Evolutionary conservation across 2,797 vertebrate species (phyloP).

Genomic region (Rhincodon typus): DNA sequence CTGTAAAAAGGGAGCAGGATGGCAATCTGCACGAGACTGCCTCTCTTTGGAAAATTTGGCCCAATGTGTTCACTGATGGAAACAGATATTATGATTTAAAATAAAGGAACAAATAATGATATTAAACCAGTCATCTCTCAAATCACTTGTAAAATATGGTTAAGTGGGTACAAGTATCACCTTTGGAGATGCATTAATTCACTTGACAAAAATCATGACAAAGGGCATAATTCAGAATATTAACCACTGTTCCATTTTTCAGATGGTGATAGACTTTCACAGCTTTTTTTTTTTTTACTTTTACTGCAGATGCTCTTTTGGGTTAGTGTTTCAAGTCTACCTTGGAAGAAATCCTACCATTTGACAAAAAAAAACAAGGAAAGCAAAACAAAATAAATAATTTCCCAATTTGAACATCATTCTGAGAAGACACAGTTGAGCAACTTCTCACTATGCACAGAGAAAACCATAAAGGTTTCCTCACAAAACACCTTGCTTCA

Average conservation of each 20-base stretch:
- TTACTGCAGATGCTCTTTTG: not conserved
- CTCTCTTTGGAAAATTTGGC: too few species aligned
- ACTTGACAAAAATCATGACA: not conserved
- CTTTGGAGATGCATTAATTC: not conserved
- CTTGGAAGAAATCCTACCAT: not conserved
- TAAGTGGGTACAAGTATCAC: not conserved
- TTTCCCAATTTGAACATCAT: not conserved
- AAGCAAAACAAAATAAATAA: slow-evolving; percentile 18
- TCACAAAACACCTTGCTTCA: not conserved
- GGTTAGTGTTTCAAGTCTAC: not conserved
- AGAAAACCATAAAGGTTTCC: not conserved
- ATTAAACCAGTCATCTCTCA: not conserved
- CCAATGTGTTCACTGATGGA: not conserved
- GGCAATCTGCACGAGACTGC: too few species aligned
- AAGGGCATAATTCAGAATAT: not conserved
- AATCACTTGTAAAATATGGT: not conserved
- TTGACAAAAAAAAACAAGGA: not conserved
- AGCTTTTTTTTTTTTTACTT: not conserved
- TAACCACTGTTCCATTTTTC: not conserved
- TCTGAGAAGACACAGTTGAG: not conserved
- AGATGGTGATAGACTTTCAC: not conserved
- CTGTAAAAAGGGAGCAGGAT: too few species aligned
- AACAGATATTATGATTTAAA: not conserved
- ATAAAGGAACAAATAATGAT: not conserved
- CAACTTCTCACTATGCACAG: not conserved